Conservation (phyloP, 2,113 vertebrate genomes). For the Amblyornis subalaris region DNA sequence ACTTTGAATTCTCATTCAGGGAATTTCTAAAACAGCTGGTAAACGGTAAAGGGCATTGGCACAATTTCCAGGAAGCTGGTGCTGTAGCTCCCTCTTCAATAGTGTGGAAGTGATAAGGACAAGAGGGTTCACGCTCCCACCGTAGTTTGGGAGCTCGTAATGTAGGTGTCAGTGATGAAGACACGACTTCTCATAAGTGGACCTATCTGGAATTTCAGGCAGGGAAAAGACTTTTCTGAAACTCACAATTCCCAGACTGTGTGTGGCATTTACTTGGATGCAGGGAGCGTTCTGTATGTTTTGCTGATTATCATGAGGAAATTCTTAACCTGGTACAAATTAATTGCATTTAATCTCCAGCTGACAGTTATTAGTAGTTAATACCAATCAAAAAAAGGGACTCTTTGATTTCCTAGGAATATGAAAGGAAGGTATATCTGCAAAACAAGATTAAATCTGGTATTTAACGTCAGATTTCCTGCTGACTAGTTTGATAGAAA, state of each 20-base stretch:
- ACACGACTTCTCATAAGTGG: fast-evolving
- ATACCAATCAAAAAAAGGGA: not conserved
- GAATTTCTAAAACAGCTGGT: not conserved
- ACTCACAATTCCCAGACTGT: not conserved
- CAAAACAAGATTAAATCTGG: not conserved
- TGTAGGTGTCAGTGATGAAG: not conserved
- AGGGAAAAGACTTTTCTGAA: not conserved
- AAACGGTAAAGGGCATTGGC: not conserved
- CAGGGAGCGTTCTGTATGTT: not conserved
- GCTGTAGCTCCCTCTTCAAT: not conserved
- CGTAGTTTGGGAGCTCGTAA: fast-evolving
- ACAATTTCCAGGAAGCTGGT: not conserved
- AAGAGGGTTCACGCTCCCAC: not conserved
- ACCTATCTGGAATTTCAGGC: not conserved
- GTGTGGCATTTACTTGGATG: not conserved
- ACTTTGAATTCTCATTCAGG: not conserved
- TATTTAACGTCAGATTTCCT: not conserved
- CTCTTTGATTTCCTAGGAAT: not conserved
- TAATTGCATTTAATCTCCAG: not conserved
- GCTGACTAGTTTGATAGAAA: not conserved
- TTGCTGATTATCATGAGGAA: not conserved
- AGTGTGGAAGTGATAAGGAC: not conserved
- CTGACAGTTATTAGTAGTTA: not conserved
- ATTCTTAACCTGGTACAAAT: not conserved
- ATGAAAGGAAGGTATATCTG: not conserved